These are phyloP conservation scores for Ondatra zibethicus DNA, from an alignment of 2,113 vertebrate genomes.

Conservation along the genomic window DNA sequence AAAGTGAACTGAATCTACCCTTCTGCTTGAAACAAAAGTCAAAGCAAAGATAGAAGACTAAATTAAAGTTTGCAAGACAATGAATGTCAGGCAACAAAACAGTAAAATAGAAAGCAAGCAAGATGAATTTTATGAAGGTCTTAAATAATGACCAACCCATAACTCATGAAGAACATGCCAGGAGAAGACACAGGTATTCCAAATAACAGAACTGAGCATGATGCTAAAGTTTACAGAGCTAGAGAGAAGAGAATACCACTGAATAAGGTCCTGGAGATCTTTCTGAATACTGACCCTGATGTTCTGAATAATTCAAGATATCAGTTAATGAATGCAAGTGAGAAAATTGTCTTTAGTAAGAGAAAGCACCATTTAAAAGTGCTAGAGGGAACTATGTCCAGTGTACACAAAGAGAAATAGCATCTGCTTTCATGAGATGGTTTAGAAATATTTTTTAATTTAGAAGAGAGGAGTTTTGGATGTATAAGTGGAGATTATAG, in stretches of 20 bases:
- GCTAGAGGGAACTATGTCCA: not conserved
- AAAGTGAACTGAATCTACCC: not conserved
- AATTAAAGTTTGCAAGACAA: not conserved
- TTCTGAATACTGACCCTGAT: not conserved
- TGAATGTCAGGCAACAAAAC: not conserved
- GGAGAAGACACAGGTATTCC: not conserved
- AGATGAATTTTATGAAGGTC: not conserved
- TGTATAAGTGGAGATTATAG: not conserved
- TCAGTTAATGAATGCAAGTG: not conserved
- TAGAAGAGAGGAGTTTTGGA: not conserved
- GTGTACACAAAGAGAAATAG: not conserved
- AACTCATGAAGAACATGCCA: not conserved
- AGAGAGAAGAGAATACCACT: not conserved
- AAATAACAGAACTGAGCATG: not conserved
- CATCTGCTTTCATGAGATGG: not conserved
- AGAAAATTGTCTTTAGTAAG: not conserved
- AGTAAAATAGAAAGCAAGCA: not conserved
- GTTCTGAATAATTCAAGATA: not conserved
- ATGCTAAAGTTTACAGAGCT: not conserved
- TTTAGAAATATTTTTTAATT: not conserved
- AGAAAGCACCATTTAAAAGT: not conserved
- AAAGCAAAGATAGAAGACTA: not conserved
- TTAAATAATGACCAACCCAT: not conserved
- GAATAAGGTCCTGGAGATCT: not conserved
- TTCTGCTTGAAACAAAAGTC: not conserved